Evolutionary conservation across 2,888 invertebrate species (phyloP).

Genomic region (Drosophila multiciliata): DNA sequence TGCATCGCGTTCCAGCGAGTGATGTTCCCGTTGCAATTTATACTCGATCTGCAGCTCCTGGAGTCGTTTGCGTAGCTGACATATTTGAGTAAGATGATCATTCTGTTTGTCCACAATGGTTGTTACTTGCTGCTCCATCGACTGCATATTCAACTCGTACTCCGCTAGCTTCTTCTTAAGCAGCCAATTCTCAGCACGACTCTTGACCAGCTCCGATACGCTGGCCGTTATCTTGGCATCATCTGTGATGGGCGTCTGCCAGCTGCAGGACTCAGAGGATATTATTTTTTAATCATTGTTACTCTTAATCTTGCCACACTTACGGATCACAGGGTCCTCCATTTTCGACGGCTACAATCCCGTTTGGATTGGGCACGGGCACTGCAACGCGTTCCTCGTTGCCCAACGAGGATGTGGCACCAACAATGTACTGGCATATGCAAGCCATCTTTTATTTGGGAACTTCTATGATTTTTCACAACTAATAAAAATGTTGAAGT

Average conservation of each 20-base stretch:
- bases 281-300: neutral
- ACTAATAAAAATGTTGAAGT: neutral
- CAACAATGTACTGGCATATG: constrained; percentile 54
- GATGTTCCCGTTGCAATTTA: constrained; percentile 79
- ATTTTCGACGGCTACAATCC: neutral
- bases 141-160: constrained; percentile 70
- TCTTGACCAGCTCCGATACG: constrained; percentile 74
- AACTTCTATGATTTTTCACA: constrained; percentile 7
- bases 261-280: neutral
- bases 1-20: constrained; percentile 75
- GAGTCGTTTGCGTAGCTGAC: constrained; percentile 70
- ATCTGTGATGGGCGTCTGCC: constrained; percentile 12
- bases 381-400: neutral
- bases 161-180: constrained; percentile 74
- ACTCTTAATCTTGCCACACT: neutral
- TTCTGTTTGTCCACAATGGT: constrained; percentile 81
- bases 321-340: constrained; percentile 5
- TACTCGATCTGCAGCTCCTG: constrained; percentile 71
- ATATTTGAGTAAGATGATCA: constrained; percentile 75
- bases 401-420: constrained; percentile 10
- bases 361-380: neutral
- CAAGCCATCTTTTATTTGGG: constrained; percentile 48
- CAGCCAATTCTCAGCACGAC: constrained; percentile 80
- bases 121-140: constrained; percentile 78
- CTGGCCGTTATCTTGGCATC: constrained; percentile 45